Percentiles rank a stretch among this genome's conserved stretches.
phyloP scores from a whole-genome alignment of 1,140 invertebrate species.

The Bombus soroeensis region DNA sequence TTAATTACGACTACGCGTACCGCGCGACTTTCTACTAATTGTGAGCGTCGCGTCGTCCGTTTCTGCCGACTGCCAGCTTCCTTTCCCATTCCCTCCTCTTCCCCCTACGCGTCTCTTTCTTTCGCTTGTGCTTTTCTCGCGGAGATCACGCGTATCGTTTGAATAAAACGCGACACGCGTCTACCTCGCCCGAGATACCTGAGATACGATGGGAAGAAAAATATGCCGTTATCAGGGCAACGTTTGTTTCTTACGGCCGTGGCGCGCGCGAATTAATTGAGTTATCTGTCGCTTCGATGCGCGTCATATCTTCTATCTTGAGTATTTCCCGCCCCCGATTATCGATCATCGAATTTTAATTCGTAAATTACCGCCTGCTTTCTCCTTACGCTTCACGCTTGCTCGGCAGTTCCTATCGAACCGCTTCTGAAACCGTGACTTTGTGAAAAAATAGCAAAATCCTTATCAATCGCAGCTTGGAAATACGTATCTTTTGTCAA shows the following conservation, averaged over 20 bases:
- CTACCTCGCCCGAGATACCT: background rate
- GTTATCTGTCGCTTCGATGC: conserved; percentile 26
- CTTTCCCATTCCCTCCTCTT: background rate
- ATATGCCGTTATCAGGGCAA: conserved; percentile 36
- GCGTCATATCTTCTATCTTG: background rate
- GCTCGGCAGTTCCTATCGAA: no score
- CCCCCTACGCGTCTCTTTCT: background rate
- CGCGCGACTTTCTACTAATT: conserved; percentile 63
- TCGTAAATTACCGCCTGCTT: background rate
- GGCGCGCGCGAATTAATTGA: conserved; percentile 41
- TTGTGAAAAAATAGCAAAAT: no score
- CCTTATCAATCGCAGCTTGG: no score
- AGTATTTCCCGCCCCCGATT: conserved; percentile 12
- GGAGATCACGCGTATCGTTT: background rate
- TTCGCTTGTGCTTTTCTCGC: background rate
- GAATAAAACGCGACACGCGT: conserved; percentile 25
- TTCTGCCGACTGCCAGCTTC: conserved; percentile 32
- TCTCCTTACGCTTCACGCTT: no score
- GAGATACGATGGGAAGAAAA: conserved; percentile 13
- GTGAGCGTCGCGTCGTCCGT: conserved; percentile 49
- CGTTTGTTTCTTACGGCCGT: background rate
- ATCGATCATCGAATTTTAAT: conserved; percentile 51
- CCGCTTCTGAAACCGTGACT: no score
- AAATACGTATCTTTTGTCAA: no score
- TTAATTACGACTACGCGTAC: conserved; percentile 60